A percentile compares a stretch with the other conserved stretches of the same genome.
phyloP scores from a whole-genome alignment of 92 coral and sea anemone species.

The Ricordea florida region DNA sequence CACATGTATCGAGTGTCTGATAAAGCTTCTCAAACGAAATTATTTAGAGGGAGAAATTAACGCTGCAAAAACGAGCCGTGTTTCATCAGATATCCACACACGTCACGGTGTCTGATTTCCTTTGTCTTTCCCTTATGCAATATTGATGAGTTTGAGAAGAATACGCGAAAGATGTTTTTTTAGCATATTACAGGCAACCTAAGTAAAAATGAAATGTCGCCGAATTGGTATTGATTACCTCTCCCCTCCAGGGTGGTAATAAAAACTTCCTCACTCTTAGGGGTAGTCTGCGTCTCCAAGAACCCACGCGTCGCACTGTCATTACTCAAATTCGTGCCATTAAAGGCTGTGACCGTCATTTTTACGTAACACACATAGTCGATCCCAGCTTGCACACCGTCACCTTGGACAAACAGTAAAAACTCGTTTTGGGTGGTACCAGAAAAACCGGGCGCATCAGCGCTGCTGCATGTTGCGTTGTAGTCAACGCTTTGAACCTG shows the following conservation, averaged over 20 bases:
- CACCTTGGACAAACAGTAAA: conserved; percentile 69
- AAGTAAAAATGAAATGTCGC: too few relatives aligned
- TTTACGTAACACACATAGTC: conserved; percentile 87
- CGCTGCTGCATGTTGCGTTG: conserved; percentile 83
- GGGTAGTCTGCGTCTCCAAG: conserved; percentile 71
- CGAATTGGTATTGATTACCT: too few relatives aligned
- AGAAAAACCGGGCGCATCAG: conserved; percentile 68
- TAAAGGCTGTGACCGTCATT: conserved; percentile 75
- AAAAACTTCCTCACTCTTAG: conserved; percentile 79
- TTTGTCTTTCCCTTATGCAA: too few relatives aligned
- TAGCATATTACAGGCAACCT: too few relatives aligned
- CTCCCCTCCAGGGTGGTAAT: conserved; percentile 91
- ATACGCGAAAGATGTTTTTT: too few relatives aligned
- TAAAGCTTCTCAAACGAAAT: too few relatives aligned
- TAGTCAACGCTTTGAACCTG: conserved; percentile 56
- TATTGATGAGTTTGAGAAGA: too few relatives aligned
- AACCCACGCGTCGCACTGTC: conserved; percentile 31
- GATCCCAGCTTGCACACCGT: conserved; percentile 89
- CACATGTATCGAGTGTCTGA: too few relatives aligned
- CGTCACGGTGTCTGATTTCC: too few relatives aligned
- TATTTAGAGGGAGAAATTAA: too few relatives aligned
- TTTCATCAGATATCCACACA: too few relatives aligned
- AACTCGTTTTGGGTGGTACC: conserved; percentile 53
- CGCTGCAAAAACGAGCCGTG: too few relatives aligned
- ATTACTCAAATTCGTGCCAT: conserved; percentile 61